phyloP scores from a whole-genome alignment of 2,888 invertebrate genomes.

The Dilophus febrilis region DNA sequence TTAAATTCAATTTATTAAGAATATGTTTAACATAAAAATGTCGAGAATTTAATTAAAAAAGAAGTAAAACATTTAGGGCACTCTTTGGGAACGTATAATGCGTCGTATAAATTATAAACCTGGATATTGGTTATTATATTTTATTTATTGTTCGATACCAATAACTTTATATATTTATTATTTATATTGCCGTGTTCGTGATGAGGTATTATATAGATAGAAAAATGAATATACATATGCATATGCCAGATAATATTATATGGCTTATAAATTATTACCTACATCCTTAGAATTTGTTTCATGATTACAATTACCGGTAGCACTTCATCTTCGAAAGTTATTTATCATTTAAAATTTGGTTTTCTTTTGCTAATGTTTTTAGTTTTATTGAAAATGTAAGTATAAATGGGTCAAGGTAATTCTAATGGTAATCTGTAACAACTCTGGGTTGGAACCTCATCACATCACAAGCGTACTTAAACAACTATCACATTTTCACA shows the following conservation, averaged over 20 bases:
- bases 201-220: constrained; percentile 24
- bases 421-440: too few species aligned
- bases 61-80: constrained; percentile 28
- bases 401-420: too few species aligned
- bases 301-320: too few species aligned
- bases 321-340: too few species aligned
- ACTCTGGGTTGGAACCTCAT: too few species aligned
- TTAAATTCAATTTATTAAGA: too few species aligned
- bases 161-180: constrained; percentile 49
- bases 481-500: too few species aligned
- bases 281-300: not conserved
- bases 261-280: not conserved
- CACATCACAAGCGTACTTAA: too few species aligned
- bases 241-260: not conserved
- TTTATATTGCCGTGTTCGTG: constrained; percentile 31
- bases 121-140: constrained; percentile 66
- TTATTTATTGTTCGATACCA: constrained; percentile 57
- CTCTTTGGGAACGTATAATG: constrained; percentile 59
- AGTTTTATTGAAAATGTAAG: too few species aligned
- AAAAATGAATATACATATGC: constrained; percentile 42
- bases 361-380: too few species aligned
- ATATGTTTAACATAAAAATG: too few species aligned
- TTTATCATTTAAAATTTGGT: too few species aligned
- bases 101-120: constrained; percentile 61
- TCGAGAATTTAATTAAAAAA: constrained; percentile 6